Evolutionary conservation across 2,113 vertebrate genomes (phyloP).

Genomic region (Xenopus borealis): DNA sequence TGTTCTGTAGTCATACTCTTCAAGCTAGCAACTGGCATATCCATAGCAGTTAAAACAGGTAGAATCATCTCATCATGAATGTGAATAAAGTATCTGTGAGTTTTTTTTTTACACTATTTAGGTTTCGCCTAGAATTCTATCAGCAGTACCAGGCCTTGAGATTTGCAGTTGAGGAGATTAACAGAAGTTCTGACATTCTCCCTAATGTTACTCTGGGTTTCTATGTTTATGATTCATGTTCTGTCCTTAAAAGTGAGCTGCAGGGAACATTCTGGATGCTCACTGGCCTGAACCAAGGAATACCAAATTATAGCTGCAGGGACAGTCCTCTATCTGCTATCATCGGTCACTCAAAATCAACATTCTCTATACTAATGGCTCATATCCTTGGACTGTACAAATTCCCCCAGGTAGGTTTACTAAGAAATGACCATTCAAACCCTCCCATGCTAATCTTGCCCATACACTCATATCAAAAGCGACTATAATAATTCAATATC

Average conservation of each 20-base stretch:
- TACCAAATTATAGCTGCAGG: slow-evolving; percentile 31
- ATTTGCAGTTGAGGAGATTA: slow-evolving; percentile 34
- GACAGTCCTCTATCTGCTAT: slow-evolving; percentile 27
- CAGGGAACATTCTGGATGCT: not conserved
- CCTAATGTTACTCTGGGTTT: slow-evolving; percentile 28
- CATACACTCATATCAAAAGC: too few relatives aligned
- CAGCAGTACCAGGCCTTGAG: slow-evolving; percentile 10
- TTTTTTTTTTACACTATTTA: not conserved
- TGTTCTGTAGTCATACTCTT: too few relatives aligned
- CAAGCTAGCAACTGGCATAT: too few relatives aligned
- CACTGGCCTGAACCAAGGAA: not conserved
- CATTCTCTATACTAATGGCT: slow-evolving; percentile 41
- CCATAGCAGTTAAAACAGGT: too few relatives aligned
- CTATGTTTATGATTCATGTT: slow-evolving; percentile 16
- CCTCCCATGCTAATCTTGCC: too few relatives aligned
- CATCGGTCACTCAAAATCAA: slow-evolving; percentile 37
- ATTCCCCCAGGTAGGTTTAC: slow-evolving; percentile 39
- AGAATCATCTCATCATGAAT: too few relatives aligned
- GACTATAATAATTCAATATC: too few relatives aligned
- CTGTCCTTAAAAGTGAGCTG: not conserved
- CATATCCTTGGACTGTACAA: slow-evolving; percentile 40
- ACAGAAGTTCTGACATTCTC: slow-evolving; percentile 5
- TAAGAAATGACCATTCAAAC: not conserved
- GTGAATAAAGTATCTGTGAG: too few relatives aligned
- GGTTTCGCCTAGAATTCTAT: slow-evolving; percentile 4